Conservation (phyloP, 2,113 vertebrate genomes). For the Pseudopodoces humilis region DNA sequence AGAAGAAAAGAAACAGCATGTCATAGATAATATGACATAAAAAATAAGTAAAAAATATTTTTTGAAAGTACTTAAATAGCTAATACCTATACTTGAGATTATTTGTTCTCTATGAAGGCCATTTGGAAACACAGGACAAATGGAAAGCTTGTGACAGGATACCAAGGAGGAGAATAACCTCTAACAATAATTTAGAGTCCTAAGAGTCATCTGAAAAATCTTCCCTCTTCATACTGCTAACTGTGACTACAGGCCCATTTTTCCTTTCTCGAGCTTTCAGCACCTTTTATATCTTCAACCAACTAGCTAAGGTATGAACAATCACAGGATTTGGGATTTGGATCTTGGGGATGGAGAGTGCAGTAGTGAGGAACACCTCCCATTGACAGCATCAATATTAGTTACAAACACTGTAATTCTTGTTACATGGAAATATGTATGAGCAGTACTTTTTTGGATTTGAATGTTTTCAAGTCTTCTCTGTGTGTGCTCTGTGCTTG, state of each 20-base stretch:
- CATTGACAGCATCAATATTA: neutral
- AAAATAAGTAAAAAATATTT: neutral
- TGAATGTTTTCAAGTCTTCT: neutral
- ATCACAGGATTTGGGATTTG: neutral
- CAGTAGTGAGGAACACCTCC: neutral
- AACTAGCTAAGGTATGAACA: neutral
- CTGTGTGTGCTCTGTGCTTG: neutral
- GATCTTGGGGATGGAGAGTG: neutral
- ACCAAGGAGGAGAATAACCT: neutral
- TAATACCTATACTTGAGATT: neutral
- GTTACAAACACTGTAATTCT: neutral
- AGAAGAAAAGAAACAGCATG: neutral
- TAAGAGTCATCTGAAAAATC: neutral
- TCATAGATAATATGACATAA: neutral
- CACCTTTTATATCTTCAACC: neutral
- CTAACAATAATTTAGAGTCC: neutral
- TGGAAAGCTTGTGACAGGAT: neutral
- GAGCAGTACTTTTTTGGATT: neutral
- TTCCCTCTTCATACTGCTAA: accelerated
- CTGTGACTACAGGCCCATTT: neutral
- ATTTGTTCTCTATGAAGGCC: neutral
- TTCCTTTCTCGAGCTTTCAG: neutral
- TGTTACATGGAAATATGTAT: neutral
- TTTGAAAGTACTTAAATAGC: neutral
- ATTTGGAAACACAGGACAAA: neutral